phyloP scores from a whole-genome alignment of 2,797 vertebrate genomes.

The Etheostoma perlongum region DNA sequence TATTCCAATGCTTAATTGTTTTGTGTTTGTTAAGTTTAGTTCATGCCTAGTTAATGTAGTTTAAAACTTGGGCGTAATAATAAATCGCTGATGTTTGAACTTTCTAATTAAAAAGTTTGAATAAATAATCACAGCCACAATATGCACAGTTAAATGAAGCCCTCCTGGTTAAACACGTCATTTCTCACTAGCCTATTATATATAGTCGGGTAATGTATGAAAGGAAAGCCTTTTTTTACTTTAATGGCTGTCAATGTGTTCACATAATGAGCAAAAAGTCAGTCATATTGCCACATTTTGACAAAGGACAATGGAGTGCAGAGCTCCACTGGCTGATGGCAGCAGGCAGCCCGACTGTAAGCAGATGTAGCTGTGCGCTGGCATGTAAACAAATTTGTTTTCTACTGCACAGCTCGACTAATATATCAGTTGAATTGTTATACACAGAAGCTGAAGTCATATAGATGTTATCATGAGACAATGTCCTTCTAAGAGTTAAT shows the following conservation, averaged over 20 bases:
- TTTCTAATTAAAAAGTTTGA: background rate
- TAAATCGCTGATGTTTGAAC: background rate
- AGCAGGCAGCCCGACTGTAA: background rate
- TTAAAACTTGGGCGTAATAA: too few relatives aligned
- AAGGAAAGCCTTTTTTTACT: background rate
- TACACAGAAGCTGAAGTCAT: background rate
- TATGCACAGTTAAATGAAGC: background rate
- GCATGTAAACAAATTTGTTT: background rate
- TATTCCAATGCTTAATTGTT: background rate
- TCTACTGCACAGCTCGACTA: background rate
- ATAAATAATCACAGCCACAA: background rate
- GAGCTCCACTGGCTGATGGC: background rate
- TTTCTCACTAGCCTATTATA: background rate
- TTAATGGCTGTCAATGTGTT: slow-evolving; percentile 1
- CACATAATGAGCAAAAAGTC: background rate
- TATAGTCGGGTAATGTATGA: background rate
- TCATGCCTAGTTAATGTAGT: background rate
- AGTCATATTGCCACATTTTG: background rate
- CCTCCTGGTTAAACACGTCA: background rate
- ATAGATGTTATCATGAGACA: background rate
- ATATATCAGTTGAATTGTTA: slow-evolving; percentile 16
- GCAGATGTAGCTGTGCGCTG: background rate
- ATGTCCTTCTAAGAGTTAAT: background rate
- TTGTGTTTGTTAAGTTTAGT: background rate
- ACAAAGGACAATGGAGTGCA: background rate